Percentiles rank a stretch among this genome's conserved stretches.
phyloP scores from a whole-genome alignment of 2,113 vertebrate genomes.

The Oncorhynchus tshawytscha region DNA sequence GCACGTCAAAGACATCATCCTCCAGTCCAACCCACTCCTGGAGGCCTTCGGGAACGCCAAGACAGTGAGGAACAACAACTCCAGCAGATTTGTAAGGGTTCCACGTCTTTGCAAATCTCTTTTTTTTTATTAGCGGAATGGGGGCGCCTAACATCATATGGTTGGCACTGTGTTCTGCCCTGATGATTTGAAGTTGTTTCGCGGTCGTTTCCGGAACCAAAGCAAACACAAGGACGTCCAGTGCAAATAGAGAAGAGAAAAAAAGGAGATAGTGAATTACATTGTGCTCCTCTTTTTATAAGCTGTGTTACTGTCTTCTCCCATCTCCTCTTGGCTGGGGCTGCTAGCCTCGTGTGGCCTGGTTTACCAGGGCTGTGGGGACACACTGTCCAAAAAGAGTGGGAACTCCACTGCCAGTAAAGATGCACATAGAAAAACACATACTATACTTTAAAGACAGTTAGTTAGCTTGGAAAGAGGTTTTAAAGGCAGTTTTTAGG shows the following conservation, averaged over 20 bases:
- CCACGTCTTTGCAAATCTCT: neutral
- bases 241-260: constrained; percentile 19
- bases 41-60: constrained; percentile 98
- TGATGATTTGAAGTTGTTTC: constrained; percentile 10
- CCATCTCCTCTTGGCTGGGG: constrained; percentile 28
- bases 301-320: constrained; percentile 13
- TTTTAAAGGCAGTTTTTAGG: neutral
- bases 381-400: constrained; percentile 15
- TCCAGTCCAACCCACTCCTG: constrained; percentile 94
- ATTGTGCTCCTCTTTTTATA: constrained; percentile 23
- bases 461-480: neutral
- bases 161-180: neutral
- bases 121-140: constrained; percentile 22
- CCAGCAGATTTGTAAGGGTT: constrained; percentile 93
- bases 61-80: constrained; percentile 97
- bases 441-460: constrained; percentile 1
- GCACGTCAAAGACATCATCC: constrained; percentile 98
- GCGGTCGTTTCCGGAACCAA: constrained; percentile 16
- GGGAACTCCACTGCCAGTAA: constrained; percentile 5
- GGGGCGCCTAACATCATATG: neutral
- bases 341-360: constrained; percentile 38
- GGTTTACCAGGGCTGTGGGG: constrained; percentile 43
- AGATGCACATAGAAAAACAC: constrained; percentile 7
- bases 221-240: constrained; percentile 17
- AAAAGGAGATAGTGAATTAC: constrained; percentile 25